Evolutionary conservation across 2,888 invertebrate genomes (phyloP).

Genomic region (Mimas tiliae): DNA sequence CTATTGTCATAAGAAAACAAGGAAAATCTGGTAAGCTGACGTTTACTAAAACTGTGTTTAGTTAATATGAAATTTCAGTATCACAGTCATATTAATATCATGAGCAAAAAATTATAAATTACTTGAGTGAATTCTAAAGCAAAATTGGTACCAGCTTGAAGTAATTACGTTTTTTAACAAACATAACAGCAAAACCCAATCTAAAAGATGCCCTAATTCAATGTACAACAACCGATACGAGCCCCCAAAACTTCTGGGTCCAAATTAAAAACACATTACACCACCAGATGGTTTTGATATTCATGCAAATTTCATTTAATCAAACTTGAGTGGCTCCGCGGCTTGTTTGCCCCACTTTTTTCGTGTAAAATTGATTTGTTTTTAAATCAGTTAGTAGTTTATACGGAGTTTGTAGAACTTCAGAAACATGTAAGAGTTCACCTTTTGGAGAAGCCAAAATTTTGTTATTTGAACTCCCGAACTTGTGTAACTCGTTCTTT

Average conservation of each 20-base stretch:
- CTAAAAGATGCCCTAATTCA: background rate
- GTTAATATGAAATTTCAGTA: no score
- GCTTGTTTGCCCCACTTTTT: conserved; percentile 28
- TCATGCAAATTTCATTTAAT: conserved; percentile 78
- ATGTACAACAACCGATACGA: conserved; percentile 53
- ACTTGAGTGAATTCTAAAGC: no score
- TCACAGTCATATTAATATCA: no score
- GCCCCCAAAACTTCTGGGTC: conserved; percentile 68
- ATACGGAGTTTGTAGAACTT: background rate
- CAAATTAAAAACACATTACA: conserved; percentile 81
- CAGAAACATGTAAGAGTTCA: background rate
- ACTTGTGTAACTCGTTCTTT: background rate
- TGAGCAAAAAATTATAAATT: no score
- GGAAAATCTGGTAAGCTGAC: conserved; percentile 30
- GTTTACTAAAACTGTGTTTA: conserved; percentile 21
- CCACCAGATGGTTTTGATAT: conserved; percentile 69
- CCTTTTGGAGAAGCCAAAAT: background rate
- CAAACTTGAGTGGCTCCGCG: conserved; percentile 47
- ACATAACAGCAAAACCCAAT: background rate
- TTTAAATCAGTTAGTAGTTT: conserved; percentile 24
- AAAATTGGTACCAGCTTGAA: conserved; percentile 40
- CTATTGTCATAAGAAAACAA: background rate
- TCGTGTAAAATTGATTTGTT: conserved; percentile 27
- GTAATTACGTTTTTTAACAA: background rate
- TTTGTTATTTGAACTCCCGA: conserved; percentile 3